Evolutionary conservation across 2,888 invertebrate species (phyloP).

Genomic region (Xanthia icteritia): DNA sequence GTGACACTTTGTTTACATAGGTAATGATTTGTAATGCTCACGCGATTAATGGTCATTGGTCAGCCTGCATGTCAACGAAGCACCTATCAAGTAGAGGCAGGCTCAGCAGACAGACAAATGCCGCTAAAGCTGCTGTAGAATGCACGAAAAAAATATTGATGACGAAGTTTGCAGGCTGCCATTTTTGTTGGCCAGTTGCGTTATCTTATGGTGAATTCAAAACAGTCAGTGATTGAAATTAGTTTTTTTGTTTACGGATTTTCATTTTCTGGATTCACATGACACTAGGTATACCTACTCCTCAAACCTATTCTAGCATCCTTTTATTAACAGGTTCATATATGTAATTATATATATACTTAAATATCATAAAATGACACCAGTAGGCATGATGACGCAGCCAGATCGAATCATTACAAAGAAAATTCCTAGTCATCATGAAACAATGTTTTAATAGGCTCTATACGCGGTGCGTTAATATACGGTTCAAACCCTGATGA

Average conservation of each 20-base stretch:
- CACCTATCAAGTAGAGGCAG: not conserved
- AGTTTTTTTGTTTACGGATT: not conserved
- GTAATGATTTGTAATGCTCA: constrained; percentile 31
- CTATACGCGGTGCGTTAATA: constrained; percentile 41
- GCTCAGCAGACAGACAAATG: too few species aligned
- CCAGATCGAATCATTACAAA: constrained; percentile 13
- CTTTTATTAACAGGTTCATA: too few species aligned
- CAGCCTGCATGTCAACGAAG: constrained; percentile 22
- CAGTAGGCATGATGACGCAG: not conserved
- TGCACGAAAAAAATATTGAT: not conserved
- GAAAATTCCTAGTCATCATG: constrained; percentile 44
- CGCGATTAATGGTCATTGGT: constrained; percentile 18
- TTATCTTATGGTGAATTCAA: not conserved
- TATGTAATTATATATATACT: too few species aligned
- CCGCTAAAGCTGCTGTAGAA: not conserved
- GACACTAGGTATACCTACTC: not conserved
- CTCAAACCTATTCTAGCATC: too few species aligned
- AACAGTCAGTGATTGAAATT: not conserved
- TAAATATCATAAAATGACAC: not conserved
- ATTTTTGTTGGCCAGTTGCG: not conserved
- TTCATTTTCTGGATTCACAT: not conserved
- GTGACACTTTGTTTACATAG: constrained; percentile 31
- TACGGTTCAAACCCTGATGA: constrained; percentile 54
- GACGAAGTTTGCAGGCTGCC: not conserved
- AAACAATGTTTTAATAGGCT: constrained; percentile 51